Percentiles rank a stretch among this genome's conserved stretches.
phyloP scores from a whole-genome alignment of 2,888 invertebrate species.

The Polymixis flavicincta region DNA sequence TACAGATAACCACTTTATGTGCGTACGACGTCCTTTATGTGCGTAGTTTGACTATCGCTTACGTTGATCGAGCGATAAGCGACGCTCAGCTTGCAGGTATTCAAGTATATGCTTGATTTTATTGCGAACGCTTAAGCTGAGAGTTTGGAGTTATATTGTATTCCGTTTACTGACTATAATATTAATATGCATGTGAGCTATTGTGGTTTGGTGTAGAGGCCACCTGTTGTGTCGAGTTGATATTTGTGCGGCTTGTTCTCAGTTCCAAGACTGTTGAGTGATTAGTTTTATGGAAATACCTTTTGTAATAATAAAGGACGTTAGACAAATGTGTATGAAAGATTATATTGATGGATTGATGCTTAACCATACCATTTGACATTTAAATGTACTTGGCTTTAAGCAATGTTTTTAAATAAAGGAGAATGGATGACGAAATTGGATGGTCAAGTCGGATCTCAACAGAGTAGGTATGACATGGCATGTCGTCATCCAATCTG shows the following conservation, averaged over 20 bases:
- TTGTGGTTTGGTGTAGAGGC: not conserved
- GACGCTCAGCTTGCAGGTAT: slow-evolving; percentile 63
- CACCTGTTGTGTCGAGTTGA: slow-evolving; percentile 5
- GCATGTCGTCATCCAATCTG: not conserved
- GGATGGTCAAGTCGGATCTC: no score
- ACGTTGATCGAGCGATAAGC: slow-evolving; percentile 76
- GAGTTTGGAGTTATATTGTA: slow-evolving; percentile 26
- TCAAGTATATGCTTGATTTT: slow-evolving; percentile 61
- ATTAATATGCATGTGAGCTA: slow-evolving; percentile 2
- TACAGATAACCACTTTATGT: slow-evolving; percentile 86
- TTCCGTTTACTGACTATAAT: slow-evolving; percentile 22
- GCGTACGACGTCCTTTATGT: slow-evolving; percentile 81
- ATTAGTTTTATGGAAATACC: no score
- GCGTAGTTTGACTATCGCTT: slow-evolving; percentile 81
- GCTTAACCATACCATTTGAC: no score
- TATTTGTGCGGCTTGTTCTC: not conserved
- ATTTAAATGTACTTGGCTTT: no score
- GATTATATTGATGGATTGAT: no score
- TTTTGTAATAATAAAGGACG: no score
- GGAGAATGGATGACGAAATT: no score
- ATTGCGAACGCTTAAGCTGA: slow-evolving; percentile 53
- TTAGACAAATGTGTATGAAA: no score
- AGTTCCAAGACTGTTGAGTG: not conserved
- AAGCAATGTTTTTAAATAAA: no score
- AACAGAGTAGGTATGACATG: not conserved